Percentiles rank a stretch among this genome's conserved stretches.
These are phyloP conservation scores for Cantharis lateralis DNA, from an alignment of 2,888 invertebrate species.

Conservation along the genomic window DNA sequence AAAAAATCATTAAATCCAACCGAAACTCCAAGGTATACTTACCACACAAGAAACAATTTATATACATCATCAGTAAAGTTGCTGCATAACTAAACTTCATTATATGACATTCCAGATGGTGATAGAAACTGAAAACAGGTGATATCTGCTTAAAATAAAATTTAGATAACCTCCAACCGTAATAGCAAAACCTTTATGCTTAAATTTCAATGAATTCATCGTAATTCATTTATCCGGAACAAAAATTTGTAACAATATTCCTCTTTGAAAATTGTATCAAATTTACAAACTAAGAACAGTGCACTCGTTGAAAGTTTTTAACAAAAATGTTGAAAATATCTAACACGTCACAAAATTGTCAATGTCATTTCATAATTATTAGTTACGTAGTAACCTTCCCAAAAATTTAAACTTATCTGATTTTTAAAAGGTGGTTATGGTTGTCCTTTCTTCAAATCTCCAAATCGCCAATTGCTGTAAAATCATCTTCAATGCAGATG, in stretches of 20 bases:
- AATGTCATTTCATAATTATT: constrained; percentile 2
- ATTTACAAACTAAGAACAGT: neutral
- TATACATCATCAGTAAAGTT: constrained; percentile 23
- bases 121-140: constrained; percentile 12
- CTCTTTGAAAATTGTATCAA: neutral
- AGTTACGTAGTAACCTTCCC: neutral
- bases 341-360: neutral
- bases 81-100: constrained; percentile 34
- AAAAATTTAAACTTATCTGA: neutral
- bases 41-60: constrained; percentile 19
- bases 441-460: too few relatives aligned
- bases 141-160: neutral
- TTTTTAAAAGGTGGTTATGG: too few relatives aligned
- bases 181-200: constrained; percentile 3
- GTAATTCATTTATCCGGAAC: constrained; percentile 11
- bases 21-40: neutral
- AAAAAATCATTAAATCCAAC: neutral
- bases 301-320: neutral
- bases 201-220: constrained; percentile 6
- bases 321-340: constrained; percentile 1
- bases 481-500: too few relatives aligned
- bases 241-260: neutral
- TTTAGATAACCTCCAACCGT: neutral
- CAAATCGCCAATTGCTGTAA: too few relatives aligned
- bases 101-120: constrained; percentile 31